A percentile compares a stretch with the other conserved stretches of the same genome.
Conservation (phyloP, 2,797 vertebrate genomes). For the Myotis pilosus region DNA sequence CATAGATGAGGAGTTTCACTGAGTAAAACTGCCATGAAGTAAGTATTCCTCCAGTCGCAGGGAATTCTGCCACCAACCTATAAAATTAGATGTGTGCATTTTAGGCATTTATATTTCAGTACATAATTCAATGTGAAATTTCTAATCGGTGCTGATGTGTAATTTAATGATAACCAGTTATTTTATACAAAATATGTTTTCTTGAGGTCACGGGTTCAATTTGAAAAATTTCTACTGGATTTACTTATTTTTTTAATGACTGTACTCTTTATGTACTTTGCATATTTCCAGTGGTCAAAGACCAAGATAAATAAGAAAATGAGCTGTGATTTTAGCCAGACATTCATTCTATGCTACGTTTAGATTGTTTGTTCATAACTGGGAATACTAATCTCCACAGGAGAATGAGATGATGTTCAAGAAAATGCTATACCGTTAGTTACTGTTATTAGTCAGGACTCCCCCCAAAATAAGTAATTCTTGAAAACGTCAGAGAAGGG, state of each 20-base stretch:
- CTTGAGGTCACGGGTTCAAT: not conserved
- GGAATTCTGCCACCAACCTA: conserved; percentile 84
- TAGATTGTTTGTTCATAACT: not conserved
- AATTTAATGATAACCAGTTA: conserved; percentile 21
- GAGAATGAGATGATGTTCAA: conserved; percentile 27
- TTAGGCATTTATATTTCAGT: conserved; percentile 45
- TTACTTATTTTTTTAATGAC: conserved; percentile 33
- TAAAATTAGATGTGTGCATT: conserved; percentile 51
- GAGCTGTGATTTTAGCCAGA: not conserved
- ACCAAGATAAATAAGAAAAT: not conserved
- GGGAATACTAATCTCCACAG: not conserved
- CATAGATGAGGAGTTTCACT: conserved; percentile 79
- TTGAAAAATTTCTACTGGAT: not conserved
- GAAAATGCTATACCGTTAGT: not conserved
- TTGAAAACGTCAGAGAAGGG: not conserved
- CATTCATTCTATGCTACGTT: not conserved
- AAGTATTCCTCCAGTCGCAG: conserved; percentile 78
- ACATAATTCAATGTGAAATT: not conserved
- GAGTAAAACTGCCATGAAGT: conserved; percentile 81
- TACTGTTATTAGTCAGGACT: not conserved
- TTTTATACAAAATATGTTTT: conserved; percentile 55
- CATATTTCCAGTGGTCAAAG: conserved; percentile 12
- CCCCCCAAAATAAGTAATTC: not conserved
- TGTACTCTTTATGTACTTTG: not conserved
- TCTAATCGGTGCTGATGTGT: not conserved